Evolutionary conservation across 2,797 vertebrate genomes (phyloP).

Genomic region (Scyliorhinus canicula): DNA sequence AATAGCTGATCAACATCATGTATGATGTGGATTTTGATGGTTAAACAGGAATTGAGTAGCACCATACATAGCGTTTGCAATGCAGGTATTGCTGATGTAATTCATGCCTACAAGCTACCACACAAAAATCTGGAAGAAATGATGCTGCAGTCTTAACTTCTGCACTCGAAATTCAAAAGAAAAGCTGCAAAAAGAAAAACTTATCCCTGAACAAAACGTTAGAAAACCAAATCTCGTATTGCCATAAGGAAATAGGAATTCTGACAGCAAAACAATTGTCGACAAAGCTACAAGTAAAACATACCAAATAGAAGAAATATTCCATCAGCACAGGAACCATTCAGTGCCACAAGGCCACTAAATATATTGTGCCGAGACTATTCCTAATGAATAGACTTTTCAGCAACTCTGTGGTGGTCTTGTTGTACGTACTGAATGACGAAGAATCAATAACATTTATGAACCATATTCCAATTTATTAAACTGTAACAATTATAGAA

Average conservation of each 20-base stretch:
- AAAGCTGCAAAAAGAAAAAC: neutral
- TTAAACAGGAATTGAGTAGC: neutral
- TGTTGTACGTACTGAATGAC: no score
- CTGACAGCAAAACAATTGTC: neutral
- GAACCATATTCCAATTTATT: conserved; percentile 27
- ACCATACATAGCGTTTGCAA: neutral
- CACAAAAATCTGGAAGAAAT: neutral
- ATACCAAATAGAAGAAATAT: neutral
- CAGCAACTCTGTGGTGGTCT: neutral
- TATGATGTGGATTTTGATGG: neutral
- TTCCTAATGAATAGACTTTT: neutral
- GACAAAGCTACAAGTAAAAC: neutral
- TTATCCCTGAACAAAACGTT: neutral
- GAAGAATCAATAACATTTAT: neutral
- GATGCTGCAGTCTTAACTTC: neutral
- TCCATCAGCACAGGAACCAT: neutral
- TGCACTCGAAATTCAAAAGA: neutral
- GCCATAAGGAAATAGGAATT: neutral
- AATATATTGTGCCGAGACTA: neutral
- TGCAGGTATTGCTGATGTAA: no score
- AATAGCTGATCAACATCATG: neutral
- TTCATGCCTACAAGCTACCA: neutral
- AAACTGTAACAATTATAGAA: conserved; percentile 16
- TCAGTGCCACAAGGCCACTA: neutral
- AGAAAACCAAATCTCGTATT: neutral